phyloP scores from a whole-genome alignment of 2,113 vertebrate species.

The Aptenodytes patagonicus region DNA sequence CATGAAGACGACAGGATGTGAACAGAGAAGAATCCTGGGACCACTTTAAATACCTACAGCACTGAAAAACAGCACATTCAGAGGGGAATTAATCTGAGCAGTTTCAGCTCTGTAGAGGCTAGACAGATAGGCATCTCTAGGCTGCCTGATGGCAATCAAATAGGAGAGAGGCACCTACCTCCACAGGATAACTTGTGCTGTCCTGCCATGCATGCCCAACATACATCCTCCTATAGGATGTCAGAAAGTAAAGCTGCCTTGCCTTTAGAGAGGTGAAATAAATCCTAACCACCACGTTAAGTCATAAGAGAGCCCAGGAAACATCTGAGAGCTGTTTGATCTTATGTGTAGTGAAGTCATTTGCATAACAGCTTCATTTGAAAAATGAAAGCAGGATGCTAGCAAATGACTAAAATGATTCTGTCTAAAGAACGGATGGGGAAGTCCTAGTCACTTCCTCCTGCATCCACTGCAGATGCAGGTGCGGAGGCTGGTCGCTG shows the following conservation, averaged over 20 bases:
- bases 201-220: rapidly evolving
- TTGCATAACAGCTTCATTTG: neutral
- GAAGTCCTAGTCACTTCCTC: neutral
- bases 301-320: neutral
- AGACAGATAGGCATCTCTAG: neutral
- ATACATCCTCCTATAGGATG: neutral
- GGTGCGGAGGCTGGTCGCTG: neutral
- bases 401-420: neutral
- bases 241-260: neutral
- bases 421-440: neutral
- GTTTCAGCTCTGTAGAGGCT: neutral
- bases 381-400: neutral
- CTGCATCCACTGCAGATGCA: neutral
- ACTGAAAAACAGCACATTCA: neutral
- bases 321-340: neutral
- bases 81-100: neutral
- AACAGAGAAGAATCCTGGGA: neutral
- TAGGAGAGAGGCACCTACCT: neutral
- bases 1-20: neutral
- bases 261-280: neutral
- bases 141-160: neutral
- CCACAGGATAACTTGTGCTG: neutral
- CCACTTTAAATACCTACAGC: neutral
- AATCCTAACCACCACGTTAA: neutral
- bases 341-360: neutral